Evolutionary conservation across 2,113 vertebrate species (phyloP).

Genomic region (Perca flavescens): DNA sequence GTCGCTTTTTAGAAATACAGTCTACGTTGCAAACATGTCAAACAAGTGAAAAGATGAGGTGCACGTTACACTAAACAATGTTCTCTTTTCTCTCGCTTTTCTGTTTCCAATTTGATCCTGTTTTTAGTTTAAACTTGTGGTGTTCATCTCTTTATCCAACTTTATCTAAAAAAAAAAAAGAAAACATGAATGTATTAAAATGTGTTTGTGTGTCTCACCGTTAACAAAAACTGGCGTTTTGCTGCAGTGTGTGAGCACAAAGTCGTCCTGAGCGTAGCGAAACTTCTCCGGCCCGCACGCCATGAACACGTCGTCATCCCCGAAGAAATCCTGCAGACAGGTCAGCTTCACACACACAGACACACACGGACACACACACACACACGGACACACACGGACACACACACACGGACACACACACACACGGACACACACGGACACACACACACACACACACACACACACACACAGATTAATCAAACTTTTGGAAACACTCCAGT

Average conservation of each 20-base stretch:
- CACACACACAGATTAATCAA: slow-evolving; percentile 3
- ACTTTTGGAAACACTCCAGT: background rate
- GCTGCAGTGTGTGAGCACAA: slow-evolving; percentile 90
- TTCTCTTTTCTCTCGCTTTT: no score
- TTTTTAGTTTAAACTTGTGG: no score
- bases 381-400: slow-evolving; percentile 38
- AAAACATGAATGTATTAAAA: background rate
- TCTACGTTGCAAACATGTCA: no score
- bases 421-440: slow-evolving; percentile 35
- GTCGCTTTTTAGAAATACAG: no score
- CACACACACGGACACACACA: slow-evolving; percentile 39
- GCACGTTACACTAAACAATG: no score
- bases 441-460: background rate
- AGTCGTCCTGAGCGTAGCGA: slow-evolving; percentile 97
- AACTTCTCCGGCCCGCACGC: slow-evolving; percentile 97
- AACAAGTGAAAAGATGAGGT: no score
- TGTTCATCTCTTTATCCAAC: no score
- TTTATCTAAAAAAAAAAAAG: background rate
- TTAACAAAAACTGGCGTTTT: slow-evolving; percentile 75
- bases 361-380: slow-evolving; percentile 48
- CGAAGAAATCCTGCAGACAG: slow-evolving; percentile 97
- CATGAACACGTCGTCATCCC: slow-evolving; percentile 97
- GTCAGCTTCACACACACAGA: slow-evolving; percentile 85
- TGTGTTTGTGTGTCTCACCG: slow-evolving; percentile 61
- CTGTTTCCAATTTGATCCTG: no score